These are phyloP conservation scores for Spatulosminthurus flaviceps DNA, from an alignment of 2,888 invertebrate genomes.

Conservation along the genomic window DNA sequence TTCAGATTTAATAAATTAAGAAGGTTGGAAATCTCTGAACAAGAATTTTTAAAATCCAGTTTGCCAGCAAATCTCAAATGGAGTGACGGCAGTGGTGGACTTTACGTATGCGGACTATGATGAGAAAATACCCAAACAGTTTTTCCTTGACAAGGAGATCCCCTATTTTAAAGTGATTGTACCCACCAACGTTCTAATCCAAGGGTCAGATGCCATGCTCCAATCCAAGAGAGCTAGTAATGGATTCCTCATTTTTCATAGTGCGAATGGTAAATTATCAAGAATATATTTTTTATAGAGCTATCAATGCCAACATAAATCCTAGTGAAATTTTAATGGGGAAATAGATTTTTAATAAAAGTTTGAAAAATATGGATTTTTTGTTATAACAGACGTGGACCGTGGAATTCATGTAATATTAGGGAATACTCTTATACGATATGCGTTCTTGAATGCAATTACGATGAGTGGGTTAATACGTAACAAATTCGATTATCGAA, in stretches of 20 bases:
- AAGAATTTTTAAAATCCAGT: slow-evolving; percentile 66
- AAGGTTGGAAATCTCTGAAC: too few relatives aligned
- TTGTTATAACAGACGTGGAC: slow-evolving; percentile 50
- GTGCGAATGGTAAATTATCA: slow-evolving; percentile 56
- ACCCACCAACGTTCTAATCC: slow-evolving; percentile 58
- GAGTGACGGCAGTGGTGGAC: slow-evolving; percentile 73
- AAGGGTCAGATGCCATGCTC: slow-evolving; percentile 58
- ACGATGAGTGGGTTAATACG: slow-evolving; percentile 55
- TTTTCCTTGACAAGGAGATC: slow-evolving; percentile 56
- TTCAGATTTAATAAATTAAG: too few relatives aligned
- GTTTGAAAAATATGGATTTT: too few relatives aligned
- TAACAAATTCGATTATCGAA: slow-evolving; percentile 62
- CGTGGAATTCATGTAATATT: slow-evolving; percentile 61
- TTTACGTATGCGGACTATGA: slow-evolving; percentile 67
- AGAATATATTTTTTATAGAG: too few relatives aligned
- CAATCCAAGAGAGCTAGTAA: slow-evolving; percentile 60
- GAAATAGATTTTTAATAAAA: neutral
- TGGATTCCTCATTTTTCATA: slow-evolving; percentile 62
- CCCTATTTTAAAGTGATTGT: slow-evolving; percentile 60
- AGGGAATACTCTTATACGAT: slow-evolving; percentile 61
- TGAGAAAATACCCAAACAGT: slow-evolving; percentile 52
- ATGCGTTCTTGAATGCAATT: slow-evolving; percentile 59
- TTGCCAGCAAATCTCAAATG: slow-evolving; percentile 70
- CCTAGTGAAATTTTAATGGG: too few relatives aligned
- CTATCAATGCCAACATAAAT: too few relatives aligned